Percentiles rank a stretch among this genome's conserved stretches.
Evolutionary conservation across 1,140 invertebrate species (phyloP).

Genomic region (Zaprionus lachaisei): DNA sequence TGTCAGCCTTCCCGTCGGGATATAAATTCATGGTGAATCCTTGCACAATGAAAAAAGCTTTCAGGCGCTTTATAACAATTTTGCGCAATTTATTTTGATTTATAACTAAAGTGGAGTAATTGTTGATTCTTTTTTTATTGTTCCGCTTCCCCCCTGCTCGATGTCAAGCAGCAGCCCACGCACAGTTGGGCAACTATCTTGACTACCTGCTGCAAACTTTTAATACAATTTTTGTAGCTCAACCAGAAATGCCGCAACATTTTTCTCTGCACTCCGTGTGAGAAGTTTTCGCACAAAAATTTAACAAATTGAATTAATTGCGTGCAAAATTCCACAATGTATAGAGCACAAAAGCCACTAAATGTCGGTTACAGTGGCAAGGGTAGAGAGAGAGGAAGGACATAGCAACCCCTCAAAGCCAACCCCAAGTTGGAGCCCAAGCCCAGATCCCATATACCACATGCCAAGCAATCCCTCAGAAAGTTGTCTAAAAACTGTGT

Average conservation of each 20-base stretch:
- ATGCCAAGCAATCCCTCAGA: slow-evolving; percentile 14
- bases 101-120: slow-evolving; percentile 14
- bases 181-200: slow-evolving; percentile 4
- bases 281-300: slow-evolving; percentile 31
- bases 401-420: neutral
- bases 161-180: neutral
- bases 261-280: slow-evolving; percentile 12
- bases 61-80: slow-evolving; percentile 24
- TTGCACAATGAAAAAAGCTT: slow-evolving; percentile 34
- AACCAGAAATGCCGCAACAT: slow-evolving; percentile 23
- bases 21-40: neutral
- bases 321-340: slow-evolving; percentile 48
- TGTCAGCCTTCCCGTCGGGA: neutral
- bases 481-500: slow-evolving; percentile 40
- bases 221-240: slow-evolving; percentile 33
- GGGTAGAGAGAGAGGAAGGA: neutral
- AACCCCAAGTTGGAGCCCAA: slow-evolving; percentile 4
- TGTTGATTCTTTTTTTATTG: neutral
- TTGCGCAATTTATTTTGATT: slow-evolving; percentile 23
- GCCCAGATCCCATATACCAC: neutral
- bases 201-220: slow-evolving; percentile 27
- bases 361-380: slow-evolving; percentile 41
- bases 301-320: slow-evolving; percentile 68
- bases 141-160: neutral
- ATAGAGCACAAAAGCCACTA: slow-evolving; percentile 58